Evolutionary conservation across 2,797 vertebrate species (phyloP).

Genomic region (Enoplosus armatus): DNA sequence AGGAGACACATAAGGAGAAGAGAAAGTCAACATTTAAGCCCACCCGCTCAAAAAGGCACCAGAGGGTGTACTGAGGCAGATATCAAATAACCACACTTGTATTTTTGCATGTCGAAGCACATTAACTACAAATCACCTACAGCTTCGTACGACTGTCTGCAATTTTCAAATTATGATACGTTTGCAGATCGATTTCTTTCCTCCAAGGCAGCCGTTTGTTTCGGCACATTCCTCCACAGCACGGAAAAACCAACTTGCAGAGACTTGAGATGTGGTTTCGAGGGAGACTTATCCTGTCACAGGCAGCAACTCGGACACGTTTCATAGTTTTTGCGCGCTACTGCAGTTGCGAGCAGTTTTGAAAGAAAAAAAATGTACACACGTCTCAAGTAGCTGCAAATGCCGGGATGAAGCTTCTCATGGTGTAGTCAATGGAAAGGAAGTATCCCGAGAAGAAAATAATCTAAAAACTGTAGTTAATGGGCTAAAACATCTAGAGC

Average conservation of each 20-base stretch:
- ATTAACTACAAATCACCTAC: constrained; percentile 53
- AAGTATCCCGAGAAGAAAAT: neutral
- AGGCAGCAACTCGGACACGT: neutral
- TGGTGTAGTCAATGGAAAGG: neutral
- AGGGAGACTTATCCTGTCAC: constrained; percentile 2
- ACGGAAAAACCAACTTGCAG: constrained; percentile 32
- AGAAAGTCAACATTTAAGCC: constrained; percentile 25
- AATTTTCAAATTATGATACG: constrained; percentile 26
- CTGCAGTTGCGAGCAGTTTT: neutral
- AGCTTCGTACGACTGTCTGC: neutral
- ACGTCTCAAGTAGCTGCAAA: neutral
- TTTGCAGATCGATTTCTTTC: constrained; percentile 47
- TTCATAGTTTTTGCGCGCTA: neutral
- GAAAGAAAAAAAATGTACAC: neutral
- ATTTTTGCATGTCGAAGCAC: constrained; percentile 17
- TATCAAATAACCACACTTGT: constrained; percentile 18
- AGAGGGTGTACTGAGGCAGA: neutral
- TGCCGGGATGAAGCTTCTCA: too few species aligned
- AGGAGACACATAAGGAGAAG: constrained; percentile 55
- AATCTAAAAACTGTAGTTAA: neutral
- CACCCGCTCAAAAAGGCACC: constrained; percentile 10
- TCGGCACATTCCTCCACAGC: constrained; percentile 37
- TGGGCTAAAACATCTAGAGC: too few species aligned
- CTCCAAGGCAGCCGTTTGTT: constrained; percentile 37
- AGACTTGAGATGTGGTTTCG: constrained; percentile 41